Base-by-base conservation (phyloP, 1,140 invertebrate genomes). In the Drosophila burlai region DNA sequence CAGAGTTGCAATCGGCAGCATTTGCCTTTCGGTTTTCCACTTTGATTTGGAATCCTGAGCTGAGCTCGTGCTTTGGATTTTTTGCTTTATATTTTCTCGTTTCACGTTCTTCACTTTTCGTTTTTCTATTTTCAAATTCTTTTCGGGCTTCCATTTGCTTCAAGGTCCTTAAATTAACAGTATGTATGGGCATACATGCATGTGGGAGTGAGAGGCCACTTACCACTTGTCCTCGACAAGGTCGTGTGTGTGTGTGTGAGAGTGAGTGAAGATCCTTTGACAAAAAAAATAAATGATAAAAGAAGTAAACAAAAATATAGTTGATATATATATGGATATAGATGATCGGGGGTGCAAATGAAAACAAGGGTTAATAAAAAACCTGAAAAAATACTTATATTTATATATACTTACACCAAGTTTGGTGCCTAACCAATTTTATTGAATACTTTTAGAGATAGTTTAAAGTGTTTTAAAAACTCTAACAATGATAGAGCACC, bases 91-190 rank as follows among this genome's bases (percentile, higher is more conserved):
- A 40, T 68, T 45, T 63, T 29, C 43, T 13, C 4, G 8, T 36
- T 36, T 43, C 8, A 11, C 31, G 11, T 24, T 31, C 24, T 36
- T 45, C 16, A 2, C 1, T 40, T 50, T 59, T 26, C 7, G 13
- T 13, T 46, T 47, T 58, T 42, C 24, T 47, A 4, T 47, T 47
- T 47, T 47, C 8, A 7, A 46, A 49, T 59, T 50, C 45, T 59
- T 71, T 72, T 72, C 15, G 66, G 66, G 29, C 11, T 73, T 60
- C 46, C 45, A 72, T 72, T 73, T 60, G 36, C 10, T 26, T 31
- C 71, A 73, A 73, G 67, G 71, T 73, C 16, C 55, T 38, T 38
- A 47, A 18, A 46, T 69, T 59, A 34, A 46, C 50, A 36, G 36
- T 16, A 72, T 26, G 45, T 47, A 15, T 1, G 42, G 42, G 26